Conservation (phyloP, 1,140 invertebrate species). For the Drosophila insularis region DNA sequence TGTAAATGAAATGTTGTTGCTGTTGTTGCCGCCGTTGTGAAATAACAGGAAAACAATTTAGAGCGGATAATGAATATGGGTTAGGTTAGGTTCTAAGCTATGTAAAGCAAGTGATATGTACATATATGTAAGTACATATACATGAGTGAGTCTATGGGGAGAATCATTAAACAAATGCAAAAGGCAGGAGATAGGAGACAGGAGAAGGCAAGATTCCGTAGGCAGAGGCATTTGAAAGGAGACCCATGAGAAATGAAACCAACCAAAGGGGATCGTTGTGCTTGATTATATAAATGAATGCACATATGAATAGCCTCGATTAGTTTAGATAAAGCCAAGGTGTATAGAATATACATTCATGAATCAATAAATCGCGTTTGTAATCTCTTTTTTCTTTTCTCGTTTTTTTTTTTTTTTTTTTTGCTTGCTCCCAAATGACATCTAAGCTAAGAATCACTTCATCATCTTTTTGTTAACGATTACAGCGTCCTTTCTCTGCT, state of each 20-base stretch:
- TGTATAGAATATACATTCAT: conserved; percentile 4
- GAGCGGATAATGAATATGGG: conserved; percentile 79
- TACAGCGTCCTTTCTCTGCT: neutral
- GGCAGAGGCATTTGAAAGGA: conserved; percentile 37
- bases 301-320: neutral
- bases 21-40: conserved; percentile 39
- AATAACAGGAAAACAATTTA: conserved; percentile 79
- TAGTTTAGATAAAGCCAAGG: neutral
- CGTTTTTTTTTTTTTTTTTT: no score
- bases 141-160: conserved; percentile 18
- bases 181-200: neutral
- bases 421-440: conserved; percentile 9
- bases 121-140: conserved; percentile 21
- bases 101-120: conserved; percentile 18
- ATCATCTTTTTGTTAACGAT: conserved; percentile 39
- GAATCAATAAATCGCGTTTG: conserved; percentile 13
- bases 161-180: conserved; percentile 11
- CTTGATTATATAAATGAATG: conserved; percentile 9
- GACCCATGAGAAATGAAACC: conserved; percentile 34
- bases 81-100: conserved; percentile 52
- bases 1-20: conserved; percentile 75
- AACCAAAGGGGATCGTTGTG: neutral
- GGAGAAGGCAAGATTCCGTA: neutral
- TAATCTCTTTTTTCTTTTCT: neutral
- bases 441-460: conserved; percentile 22